A percentile compares a stretch with the other conserved stretches of the same genome.
Evolutionary conservation across 2,888 invertebrate species (phyloP).

Genomic region (Chrysolina americana): DNA sequence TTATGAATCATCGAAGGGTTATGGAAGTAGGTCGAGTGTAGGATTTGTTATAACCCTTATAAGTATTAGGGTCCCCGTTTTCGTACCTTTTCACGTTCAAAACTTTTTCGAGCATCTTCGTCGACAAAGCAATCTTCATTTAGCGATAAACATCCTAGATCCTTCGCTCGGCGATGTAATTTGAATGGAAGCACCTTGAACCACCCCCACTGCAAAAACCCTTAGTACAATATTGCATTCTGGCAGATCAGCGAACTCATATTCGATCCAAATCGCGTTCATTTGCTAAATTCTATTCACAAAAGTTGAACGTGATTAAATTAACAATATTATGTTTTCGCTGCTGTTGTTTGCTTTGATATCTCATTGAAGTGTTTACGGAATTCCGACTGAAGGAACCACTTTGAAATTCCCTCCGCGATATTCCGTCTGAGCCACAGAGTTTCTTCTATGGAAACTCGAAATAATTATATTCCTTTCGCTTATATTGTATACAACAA

Average conservation of each 20-base stretch:
- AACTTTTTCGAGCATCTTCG: conserved; percentile 1
- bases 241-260: neutral
- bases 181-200: neutral
- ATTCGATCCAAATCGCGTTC: neutral
- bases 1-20: neutral
- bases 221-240: neutral
- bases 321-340: neutral
- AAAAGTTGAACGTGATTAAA: neutral
- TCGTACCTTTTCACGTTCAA: conserved; percentile 6
- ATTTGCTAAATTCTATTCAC: neutral
- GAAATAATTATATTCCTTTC: too few relatives aligned
- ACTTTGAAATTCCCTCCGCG: too few relatives aligned
- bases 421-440: too few relatives aligned
- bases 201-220: neutral
- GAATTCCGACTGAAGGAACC: too few relatives aligned
- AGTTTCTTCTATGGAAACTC: too few relatives aligned
- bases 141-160: conserved; percentile 12
- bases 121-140: conserved; percentile 15
- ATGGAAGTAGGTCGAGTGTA: conserved; percentile 5
- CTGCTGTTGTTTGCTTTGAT: too few relatives aligned
- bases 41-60: neutral
- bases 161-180: neutral
- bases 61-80: neutral
- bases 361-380: too few relatives aligned
- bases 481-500: too few relatives aligned